Base-by-base conservation (phyloP, 1,140 invertebrate genomes). In the Pogonognathellus flavescens region DNA sequence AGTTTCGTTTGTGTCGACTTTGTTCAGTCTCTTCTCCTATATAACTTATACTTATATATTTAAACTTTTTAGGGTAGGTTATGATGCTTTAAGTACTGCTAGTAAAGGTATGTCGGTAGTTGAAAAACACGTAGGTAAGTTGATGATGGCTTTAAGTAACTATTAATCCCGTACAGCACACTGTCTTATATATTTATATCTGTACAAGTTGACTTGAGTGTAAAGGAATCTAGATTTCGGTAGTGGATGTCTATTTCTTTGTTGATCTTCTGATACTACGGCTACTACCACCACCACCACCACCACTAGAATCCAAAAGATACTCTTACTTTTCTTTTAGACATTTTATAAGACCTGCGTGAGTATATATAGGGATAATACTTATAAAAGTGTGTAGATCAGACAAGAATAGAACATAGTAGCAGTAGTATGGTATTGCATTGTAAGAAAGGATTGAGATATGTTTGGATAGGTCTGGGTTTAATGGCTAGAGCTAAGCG, bases 401-500 rank as follows among this genome's bases (percentile, higher is more conserved):
- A 57, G 53, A 57, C 11, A 14, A 57, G 53, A 57, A 41, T 41
- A 41, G 31, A 3, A 41, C 25, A 25, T 25, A 25, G 20, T 66
- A 14, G 53, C 9, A 55, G 16, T 55, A 10, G 53, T 7, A 7
- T 8, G 7, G 25, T 62, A 62, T 18, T 62, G 25, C 22, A 66
- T 66, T 25, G 16, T 55, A 55, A 9, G 53, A 55, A 66, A 66
- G 62, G 62, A 66, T 66, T 66, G 62, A 25, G 22, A 66, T 31
- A 66, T 25, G 22, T 66, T 66, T 66, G 70, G 70, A 76, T 76
- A 76, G 70, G 70, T 76, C 70, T 76, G 70, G 70, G 70, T 50
- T 76, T 76, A 76, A 76, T 76, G 70, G 70, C 70, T 76, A 76
- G 49, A 66, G 62, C n/a, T n/a, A n/a, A n/a, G n/a, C n/a, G n/a